These are phyloP conservation scores for Erpornis zantholeuca DNA, from an alignment of 2,113 vertebrate species.

Conservation along the genomic window DNA sequence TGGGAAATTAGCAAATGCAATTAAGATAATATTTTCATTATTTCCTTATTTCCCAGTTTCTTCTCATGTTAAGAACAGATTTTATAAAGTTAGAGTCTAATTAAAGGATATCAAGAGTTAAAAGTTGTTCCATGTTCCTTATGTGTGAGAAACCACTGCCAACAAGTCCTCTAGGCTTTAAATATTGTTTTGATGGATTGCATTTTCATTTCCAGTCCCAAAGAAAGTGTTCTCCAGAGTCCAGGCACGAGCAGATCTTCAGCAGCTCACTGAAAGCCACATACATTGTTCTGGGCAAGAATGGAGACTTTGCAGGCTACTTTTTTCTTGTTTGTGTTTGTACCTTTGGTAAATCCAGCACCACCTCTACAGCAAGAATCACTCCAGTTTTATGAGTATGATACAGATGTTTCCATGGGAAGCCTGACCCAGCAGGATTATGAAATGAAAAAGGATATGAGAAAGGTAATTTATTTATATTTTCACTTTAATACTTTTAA, in stretches of 20 bases:
- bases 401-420: conserved; percentile 54
- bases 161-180: conserved; percentile 89
- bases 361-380: conserved; percentile 66
- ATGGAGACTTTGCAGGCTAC: conserved; percentile 78
- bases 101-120: conserved; percentile 88
- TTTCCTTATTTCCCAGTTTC: neutral
- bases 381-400: conserved; percentile 48
- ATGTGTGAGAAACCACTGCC: conserved; percentile 82
- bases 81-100: conserved; percentile 47
- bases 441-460: conserved; percentile 67
- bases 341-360: conserved; percentile 78
- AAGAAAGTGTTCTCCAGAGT: conserved; percentile 70
- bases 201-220: conserved; percentile 79
- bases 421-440: conserved; percentile 62
- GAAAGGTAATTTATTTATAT: conserved; percentile 73
- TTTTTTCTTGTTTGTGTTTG: conserved; percentile 75
- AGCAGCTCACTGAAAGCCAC: conserved; percentile 59
- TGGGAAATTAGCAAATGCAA: neutral
- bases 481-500: conserved; percentile 27
- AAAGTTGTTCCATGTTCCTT: conserved; percentile 82
- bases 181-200: conserved; percentile 91
- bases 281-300: conserved; percentile 48
- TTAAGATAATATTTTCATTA: neutral
- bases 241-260: conserved; percentile 45
- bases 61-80: neutral